Conservation (phyloP, 2,888 invertebrate species). For the Orthosia incerta region DNA sequence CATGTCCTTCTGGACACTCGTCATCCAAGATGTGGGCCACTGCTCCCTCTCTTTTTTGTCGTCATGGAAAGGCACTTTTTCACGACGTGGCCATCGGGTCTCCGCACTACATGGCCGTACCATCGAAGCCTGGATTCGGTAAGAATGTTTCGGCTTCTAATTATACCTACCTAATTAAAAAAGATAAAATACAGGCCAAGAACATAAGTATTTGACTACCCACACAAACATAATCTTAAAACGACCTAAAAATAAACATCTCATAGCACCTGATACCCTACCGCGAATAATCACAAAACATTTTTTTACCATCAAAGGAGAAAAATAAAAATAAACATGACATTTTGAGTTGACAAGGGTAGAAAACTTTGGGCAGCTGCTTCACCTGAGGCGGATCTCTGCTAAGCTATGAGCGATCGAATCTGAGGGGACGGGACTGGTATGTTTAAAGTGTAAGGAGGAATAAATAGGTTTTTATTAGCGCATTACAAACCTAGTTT, state of each 20-base stretch:
- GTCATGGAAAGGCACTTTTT: no score
- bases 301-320: slow-evolving; percentile 60
- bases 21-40: no score
- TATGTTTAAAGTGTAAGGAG: slow-evolving; percentile 6
- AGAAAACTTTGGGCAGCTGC: slow-evolving; percentile 76
- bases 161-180: not conserved
- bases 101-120: no score
- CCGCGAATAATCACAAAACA: slow-evolving; percentile 48
- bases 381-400: slow-evolving; percentile 74
- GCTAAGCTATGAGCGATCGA: slow-evolving; percentile 62
- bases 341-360: slow-evolving; percentile 80
- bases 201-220: not conserved
- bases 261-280: slow-evolving; percentile 4
- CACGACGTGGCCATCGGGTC: no score
- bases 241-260: slow-evolving; percentile 4
- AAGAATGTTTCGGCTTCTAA: no score
- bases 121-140: no score
- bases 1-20: no score
- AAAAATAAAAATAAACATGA: slow-evolving; percentile 75
- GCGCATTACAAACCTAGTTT: not conserved
- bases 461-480: slow-evolving; percentile 13
- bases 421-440: slow-evolving; percentile 17
- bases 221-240: not conserved
- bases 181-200: not conserved
- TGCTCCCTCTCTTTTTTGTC: no score